These are phyloP conservation scores for Tetragonula clypearis DNA, from an alignment of 1,140 invertebrate species.

Conservation along the genomic window DNA sequence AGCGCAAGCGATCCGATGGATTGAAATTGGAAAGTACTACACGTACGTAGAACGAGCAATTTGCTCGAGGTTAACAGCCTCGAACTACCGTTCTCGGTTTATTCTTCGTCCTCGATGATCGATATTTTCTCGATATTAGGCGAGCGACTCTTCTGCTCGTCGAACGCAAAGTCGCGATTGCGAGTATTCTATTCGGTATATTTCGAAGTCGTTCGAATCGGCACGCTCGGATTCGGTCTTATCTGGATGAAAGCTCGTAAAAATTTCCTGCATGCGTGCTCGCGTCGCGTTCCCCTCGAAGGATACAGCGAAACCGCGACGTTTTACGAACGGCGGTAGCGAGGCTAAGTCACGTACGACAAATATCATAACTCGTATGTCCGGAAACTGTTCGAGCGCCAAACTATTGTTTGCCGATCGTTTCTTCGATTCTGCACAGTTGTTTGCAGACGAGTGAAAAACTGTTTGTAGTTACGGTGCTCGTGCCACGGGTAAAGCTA, in stretches of 20 bases:
- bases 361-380: slow-evolving; percentile 69
- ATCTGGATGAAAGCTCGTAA: slow-evolving; percentile 25
- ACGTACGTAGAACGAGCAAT: not conserved
- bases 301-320: slow-evolving; percentile 26
- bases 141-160: too few species aligned
- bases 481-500: not conserved
- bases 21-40: slow-evolving; percentile 21
- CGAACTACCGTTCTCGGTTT: not conserved
- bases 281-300: slow-evolving; percentile 36
- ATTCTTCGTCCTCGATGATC: not conserved
- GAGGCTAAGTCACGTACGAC: slow-evolving; percentile 65
- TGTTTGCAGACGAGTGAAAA: slow-evolving; percentile 54
- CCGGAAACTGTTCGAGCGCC: slow-evolving; percentile 40
- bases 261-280: not conserved
- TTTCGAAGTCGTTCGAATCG: not conserved
- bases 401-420: slow-evolving; percentile 59
- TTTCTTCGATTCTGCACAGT: slow-evolving; percentile 16
- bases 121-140: not conserved
- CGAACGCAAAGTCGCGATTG: too few species aligned
- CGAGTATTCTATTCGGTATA: too few species aligned
- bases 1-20: not conserved
- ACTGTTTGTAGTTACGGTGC: slow-evolving; percentile 30
- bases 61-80: not conserved
- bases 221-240: not conserved
- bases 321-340: slow-evolving; percentile 58